A percentile compares a stretch with the other conserved stretches of the same genome.
Evolutionary conservation across 2,888 invertebrate species (phyloP).

Genomic region (Lepetodrilus schrolli): DNA sequence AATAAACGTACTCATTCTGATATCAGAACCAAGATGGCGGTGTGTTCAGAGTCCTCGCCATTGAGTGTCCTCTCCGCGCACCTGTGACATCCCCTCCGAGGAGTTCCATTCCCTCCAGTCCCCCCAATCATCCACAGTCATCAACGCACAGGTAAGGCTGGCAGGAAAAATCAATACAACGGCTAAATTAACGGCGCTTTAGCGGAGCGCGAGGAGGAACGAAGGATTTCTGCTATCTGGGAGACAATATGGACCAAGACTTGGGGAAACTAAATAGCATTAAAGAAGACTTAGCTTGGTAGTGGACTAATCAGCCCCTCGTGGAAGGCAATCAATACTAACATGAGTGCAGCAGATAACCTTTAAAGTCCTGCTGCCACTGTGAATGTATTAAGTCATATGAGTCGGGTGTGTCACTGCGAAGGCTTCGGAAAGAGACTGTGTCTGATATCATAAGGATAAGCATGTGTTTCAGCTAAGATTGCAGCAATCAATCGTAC

Average conservation of each 20-base stretch:
- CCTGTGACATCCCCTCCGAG: conserved; percentile 13
- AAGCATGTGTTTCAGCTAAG: no score
- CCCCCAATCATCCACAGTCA: neutral
- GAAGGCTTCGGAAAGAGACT: neutral
- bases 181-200: conserved; percentile 21
- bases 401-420: neutral
- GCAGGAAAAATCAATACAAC: neutral
- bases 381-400: neutral
- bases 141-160: neutral
- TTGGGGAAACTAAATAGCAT: conserved; percentile 9
- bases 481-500: no score
- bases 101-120: neutral
- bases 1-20: no score
- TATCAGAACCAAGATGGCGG: conserved; percentile 6
- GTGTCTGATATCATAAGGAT: no score
- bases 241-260: conserved; percentile 10
- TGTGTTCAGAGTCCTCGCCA: neutral
- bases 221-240: conserved; percentile 1
- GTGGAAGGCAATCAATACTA: neutral
- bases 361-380: neutral
- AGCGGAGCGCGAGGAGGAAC: neutral
- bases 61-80: neutral
- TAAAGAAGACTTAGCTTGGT: neutral
- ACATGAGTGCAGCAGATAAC: neutral
- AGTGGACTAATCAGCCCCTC: neutral